Conservation (phyloP, 2,888 invertebrate species). For the Ormyrus rosae region DNA sequence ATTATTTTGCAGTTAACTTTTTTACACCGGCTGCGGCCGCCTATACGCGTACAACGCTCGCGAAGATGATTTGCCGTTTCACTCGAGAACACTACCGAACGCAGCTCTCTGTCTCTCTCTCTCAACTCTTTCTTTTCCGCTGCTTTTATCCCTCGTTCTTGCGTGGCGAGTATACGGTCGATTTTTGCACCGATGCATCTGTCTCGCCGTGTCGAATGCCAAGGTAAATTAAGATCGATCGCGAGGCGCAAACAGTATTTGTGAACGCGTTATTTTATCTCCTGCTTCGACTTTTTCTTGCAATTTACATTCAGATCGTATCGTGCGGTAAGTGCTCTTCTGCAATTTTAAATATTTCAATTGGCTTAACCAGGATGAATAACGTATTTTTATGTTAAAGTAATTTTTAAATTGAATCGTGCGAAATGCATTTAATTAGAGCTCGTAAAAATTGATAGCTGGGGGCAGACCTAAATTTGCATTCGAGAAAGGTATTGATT, state of each 20-base stretch:
- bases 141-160: not conserved
- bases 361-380: no score
- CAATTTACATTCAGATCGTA: slow-evolving; percentile 36
- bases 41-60: slow-evolving; percentile 44
- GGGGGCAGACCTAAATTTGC: slow-evolving; percentile 22
- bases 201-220: slow-evolving; percentile 51
- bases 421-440: not conserved
- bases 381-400: no score
- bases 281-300: not conserved
- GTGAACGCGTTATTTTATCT: not conserved
- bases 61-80: slow-evolving; percentile 70
- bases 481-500: slow-evolving; percentile 32
- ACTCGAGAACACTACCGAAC: slow-evolving; percentile 42
- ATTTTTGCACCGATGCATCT: slow-evolving; percentile 56
- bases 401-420: no score
- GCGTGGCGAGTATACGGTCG: not conserved
- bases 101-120: not conserved
- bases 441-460: not conserved
- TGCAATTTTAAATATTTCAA: no score
- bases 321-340: not conserved
- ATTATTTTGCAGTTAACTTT: slow-evolving; percentile 71
- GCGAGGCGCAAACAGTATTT: slow-evolving; percentile 6
- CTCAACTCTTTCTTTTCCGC: not conserved
- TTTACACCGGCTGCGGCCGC: slow-evolving; percentile 56
- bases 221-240: slow-evolving; percentile 48